phyloP scores from a whole-genome alignment of 2,113 vertebrate genomes.

The Edolisoma coerulescens region DNA sequence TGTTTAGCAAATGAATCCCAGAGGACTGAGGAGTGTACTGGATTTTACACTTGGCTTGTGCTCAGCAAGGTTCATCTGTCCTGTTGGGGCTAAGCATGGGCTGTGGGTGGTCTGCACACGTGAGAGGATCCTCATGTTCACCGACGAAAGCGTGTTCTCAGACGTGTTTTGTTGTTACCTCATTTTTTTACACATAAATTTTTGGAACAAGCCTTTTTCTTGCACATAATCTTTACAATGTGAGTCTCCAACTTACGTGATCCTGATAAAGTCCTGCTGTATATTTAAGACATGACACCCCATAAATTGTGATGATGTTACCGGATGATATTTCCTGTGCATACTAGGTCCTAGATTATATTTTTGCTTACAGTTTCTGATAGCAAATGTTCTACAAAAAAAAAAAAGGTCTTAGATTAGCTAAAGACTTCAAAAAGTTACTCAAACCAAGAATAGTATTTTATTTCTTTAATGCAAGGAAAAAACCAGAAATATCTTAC shows the following conservation, averaged over 20 bases:
- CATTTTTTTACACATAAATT: background rate
- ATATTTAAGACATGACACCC: background rate
- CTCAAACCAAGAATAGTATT: background rate
- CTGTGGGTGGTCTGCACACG: background rate
- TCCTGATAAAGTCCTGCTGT: slow-evolving; percentile 11
- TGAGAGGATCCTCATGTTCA: background rate
- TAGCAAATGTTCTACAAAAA: background rate
- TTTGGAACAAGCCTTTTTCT: slow-evolving; percentile 21
- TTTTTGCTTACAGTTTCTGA: background rate
- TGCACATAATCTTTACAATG: background rate
- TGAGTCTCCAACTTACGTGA: background rate
- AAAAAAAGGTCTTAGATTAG: background rate
- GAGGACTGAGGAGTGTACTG: background rate
- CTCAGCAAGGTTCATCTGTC: background rate
- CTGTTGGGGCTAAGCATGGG: background rate
- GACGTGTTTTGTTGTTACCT: background rate
- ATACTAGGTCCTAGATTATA: background rate
- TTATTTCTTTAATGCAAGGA: background rate
- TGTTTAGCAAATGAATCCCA: slow-evolving; percentile 32
- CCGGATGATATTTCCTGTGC: background rate
- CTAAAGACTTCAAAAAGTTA: background rate
- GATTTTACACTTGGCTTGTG: background rate
- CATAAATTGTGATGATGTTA: background rate
- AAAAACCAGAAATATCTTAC: background rate
- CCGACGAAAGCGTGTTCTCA: background rate